Evolutionary conservation across 2,113 vertebrate species (phyloP), one percentile per base, ranked within the genome.

Genomic region (Salvelinus alpinus): DNA sequence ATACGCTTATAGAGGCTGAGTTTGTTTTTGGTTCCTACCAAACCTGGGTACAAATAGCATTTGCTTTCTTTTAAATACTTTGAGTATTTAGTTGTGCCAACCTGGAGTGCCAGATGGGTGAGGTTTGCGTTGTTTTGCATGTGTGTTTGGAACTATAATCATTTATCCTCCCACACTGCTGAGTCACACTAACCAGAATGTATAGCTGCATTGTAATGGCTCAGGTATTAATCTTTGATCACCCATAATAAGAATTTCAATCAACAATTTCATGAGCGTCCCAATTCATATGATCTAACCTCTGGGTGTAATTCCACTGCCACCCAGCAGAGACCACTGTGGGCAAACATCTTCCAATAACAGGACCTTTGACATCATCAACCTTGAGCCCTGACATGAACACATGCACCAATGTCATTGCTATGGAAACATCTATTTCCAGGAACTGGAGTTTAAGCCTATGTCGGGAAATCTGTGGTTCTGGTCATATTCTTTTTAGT

Each of bases 291-390:
- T 11, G 4, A 65, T 14, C 25, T 14, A 2, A 65, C 54, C n/a
- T n/a, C 44, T 38, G 12, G 18, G 1, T 88, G 85, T 73, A 87
- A 68, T 82, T 67, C 87, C 74, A 7, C 65, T 77, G 71, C 76
- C 85, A 31, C 65, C 85, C 89, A 89, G 74, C 78, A 91, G 86
- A 90, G 88, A 85, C 77, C 88, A 82, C 84, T 88, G 86, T 86
- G 83, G 60, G 27, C 76, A 88, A 89, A 69, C 70, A 4, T 66
- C 89, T 75, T 31, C 31, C 44, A 11, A 54, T 54, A 18, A 16
- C 51, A n/a, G 72, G 78, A 83, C 75, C 74, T 86, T 75, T 78
- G 74, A 80, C 60, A 51, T 67, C 68, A 64, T 1, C 44, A 47
- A 54, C 51, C 16, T 29, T 5, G 47, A 54, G 4, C 65, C 16